Evolutionary conservation across 2,113 vertebrate genomes (phyloP).

Genomic region (Nyctereutes procyonoides): DNA sequence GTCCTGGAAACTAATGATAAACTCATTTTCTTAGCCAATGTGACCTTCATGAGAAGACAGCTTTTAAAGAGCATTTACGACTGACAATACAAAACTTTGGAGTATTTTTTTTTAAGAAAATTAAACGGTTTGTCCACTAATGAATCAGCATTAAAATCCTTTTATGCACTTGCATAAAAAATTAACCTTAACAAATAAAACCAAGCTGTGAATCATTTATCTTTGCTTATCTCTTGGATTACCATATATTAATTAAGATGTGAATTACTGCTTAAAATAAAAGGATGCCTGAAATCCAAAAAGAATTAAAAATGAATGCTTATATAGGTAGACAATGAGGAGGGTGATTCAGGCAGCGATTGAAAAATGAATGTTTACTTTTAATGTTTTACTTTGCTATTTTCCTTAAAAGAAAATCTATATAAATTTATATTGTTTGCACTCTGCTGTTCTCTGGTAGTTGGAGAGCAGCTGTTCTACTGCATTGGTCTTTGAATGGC

Average conservation of each 20-base stretch:
- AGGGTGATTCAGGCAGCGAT: slow-evolving; percentile 44
- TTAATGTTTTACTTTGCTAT: slow-evolving; percentile 85
- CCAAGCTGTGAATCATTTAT: slow-evolving; percentile 55
- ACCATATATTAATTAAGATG: slow-evolving; percentile 73
- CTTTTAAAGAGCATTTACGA: background rate
- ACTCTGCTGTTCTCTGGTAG: slow-evolving; percentile 82
- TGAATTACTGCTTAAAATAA: slow-evolving; percentile 67
- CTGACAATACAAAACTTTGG: background rate
- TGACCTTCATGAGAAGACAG: slow-evolving; percentile 65
- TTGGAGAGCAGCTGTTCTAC: slow-evolving; percentile 86
- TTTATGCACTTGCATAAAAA: slow-evolving; percentile 60
- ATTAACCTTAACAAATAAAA: slow-evolving; percentile 75
- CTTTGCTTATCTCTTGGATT: slow-evolving; percentile 68
- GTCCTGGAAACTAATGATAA: slow-evolving; percentile 79
- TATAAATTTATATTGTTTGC: slow-evolving; percentile 89
- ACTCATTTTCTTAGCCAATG: slow-evolving; percentile 42
- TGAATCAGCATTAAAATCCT: slow-evolving; percentile 41
- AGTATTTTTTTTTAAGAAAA: slow-evolving; percentile 1
- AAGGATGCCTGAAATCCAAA: slow-evolving; percentile 29
- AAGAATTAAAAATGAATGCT: slow-evolving; percentile 66
- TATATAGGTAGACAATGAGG: slow-evolving; percentile 49
- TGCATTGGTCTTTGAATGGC: slow-evolving; percentile 90
- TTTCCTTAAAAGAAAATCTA: slow-evolving; percentile 89
- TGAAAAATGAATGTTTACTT: slow-evolving; percentile 86
- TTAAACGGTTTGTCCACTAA: background rate